Evolutionary conservation across 2,797 vertebrate genomes (phyloP), one percentile per base, ranked within the genome.

Genomic region (Notolepis coatsorum): DNA sequence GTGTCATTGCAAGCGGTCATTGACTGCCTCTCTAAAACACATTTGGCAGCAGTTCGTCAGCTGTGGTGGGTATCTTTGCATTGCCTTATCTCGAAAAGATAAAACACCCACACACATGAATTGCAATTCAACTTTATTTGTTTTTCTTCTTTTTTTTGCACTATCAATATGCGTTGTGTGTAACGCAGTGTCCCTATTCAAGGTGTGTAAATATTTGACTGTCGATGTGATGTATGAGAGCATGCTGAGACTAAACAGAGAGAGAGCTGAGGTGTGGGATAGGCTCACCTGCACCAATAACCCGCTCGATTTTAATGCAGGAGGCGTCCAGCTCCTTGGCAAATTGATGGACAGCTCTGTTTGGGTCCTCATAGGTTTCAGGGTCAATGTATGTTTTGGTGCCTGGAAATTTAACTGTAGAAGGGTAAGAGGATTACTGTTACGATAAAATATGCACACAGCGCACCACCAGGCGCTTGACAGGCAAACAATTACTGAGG

Each of bases 401-500:
- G 94, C 98, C 98, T 96, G 98, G 98, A 95, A 99, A 98, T 98
- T 99, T 99, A 93, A 99, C 97, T 99, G 96, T 95, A 95, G 94
- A 96, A 94, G 94, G 93, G 94, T 96, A 95, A 98, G 94, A 96
- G 95, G 95, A 95, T 95, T 92, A 96, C 95, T 93, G 96, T 94
- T 94, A 93, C 91, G 94, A 93, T 95, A 92, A 95, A 94, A 92
- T 92, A 96, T 92, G 91, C 91, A 94, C 82, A 92, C 88, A 79
- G 88, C 75, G 88, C 89, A 90, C 81, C 81, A 77, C 51, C 55
- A 85, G 89, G 84, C 53, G 43, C 60, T 62, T 69, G 82, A 82
- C 91, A 88, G 92, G 88, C 92, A 89, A 82, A 75, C 51, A 54
- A 68, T 81, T 79, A 68, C 61, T 12, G 25, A 70, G 75, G 54